Base-by-base conservation (phyloP, 2,113 vertebrate species). In the Cyphomyrus discorhynchus region DNA sequence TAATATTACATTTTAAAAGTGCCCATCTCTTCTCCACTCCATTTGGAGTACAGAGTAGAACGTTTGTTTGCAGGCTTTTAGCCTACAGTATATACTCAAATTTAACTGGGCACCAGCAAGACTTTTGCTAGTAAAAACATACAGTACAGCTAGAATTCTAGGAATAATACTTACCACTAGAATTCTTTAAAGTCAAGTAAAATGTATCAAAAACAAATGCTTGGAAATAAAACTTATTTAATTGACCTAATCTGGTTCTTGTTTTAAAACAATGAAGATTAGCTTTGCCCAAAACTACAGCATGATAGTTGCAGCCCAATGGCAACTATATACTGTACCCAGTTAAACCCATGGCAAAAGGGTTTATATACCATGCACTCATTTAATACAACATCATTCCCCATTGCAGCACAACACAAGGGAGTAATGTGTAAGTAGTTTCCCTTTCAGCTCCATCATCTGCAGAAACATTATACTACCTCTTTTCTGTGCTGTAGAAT, bases 401-500 rank as follows among this genome's bases (percentile, higher is more conserved):
- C 94, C 91, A 94, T 91, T 92, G 90, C 92, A 96, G 93, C 74
- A 92, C 91, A 95, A 94, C 93, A 94, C 13, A 52, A 92, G 92
- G 92, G 89, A 90, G 90, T 90, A 93, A 53, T 89, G 82, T 92
- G 70, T 92, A 88, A 90, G 87, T 91, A 88, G 92, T 47, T 62
- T 83, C 82, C 82, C 53, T 46, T 45, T 86, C 45, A 46, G 42
- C 74, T 58, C 49, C 53, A 56, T 82, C 89, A 90, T 19, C 49
- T 84, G 24, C 31, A 66, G 82, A 90, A 77, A 91, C 91, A 53
- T 90, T 93, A 89, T 92, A 94, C 94, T 99, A 99, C 98, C 97
- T 98, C 96, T 97, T 98, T 95, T 97, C 97, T 96, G 97, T 96
- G 97, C 98, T 99, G 98, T 93, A 93, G 95, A 95, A 95, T 97